Evolutionary conservation across 1,140 invertebrate species (phyloP).

Genomic region (Planococcus citri): DNA sequence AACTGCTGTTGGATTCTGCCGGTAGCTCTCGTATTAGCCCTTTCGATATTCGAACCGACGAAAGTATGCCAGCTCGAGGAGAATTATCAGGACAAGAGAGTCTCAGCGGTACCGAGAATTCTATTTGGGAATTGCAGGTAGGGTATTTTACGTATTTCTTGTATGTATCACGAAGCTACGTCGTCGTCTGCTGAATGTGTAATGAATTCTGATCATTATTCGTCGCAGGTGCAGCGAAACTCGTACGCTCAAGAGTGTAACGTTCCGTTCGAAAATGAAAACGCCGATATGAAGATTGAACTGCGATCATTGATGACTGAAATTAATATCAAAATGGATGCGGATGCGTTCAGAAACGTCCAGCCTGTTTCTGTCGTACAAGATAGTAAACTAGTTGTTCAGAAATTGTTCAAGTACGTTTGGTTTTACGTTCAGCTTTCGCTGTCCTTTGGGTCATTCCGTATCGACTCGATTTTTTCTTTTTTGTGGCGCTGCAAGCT

Average conservation of each 20-base stretch:
- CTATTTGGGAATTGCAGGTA: conserved; percentile 46
- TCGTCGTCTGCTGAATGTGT: too few relatives aligned
- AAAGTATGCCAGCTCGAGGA: conserved; percentile 67
- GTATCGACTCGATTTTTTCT: too few relatives aligned
- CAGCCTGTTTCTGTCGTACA: background rate
- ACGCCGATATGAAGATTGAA: background rate
- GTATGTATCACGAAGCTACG: too few relatives aligned
- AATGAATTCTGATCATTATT: too few relatives aligned
- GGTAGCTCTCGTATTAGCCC: conserved; percentile 20
- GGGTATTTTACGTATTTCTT: too few relatives aligned
- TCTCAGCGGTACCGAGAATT: conserved; percentile 53
- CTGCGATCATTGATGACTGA: background rate
- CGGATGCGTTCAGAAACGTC: background rate
- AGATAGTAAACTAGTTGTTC: background rate
- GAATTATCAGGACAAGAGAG: conserved; percentile 71
- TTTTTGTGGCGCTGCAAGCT: too few relatives aligned
- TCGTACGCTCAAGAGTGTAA: background rate
- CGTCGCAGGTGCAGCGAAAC: background rate
- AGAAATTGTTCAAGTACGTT: background rate
- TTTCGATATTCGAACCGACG: conserved; percentile 62
- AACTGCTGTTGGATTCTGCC: background rate
- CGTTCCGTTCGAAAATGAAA: background rate
- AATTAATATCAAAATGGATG: conserved; percentile 4
- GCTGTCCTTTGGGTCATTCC: too few relatives aligned
- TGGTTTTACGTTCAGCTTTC: background rate